These are phyloP conservation scores for Propithecus perrieri DNA, from an alignment of 2,797 vertebrate species.

Conservation along the genomic window DNA sequence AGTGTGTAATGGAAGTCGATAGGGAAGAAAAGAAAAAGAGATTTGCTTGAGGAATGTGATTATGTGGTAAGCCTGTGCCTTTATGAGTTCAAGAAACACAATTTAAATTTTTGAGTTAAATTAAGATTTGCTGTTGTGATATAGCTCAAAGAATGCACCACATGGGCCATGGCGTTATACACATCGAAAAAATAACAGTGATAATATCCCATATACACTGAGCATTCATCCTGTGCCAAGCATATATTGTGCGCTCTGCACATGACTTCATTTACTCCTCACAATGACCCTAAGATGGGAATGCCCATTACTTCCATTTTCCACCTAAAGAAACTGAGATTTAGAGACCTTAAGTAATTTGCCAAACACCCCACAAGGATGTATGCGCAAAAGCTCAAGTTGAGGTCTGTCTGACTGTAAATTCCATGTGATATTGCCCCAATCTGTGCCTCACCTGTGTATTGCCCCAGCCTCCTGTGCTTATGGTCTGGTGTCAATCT, in stretches of 20 bases:
- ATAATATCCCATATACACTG: neutral
- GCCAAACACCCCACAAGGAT: neutral
- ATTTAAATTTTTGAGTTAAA: conserved; percentile 18
- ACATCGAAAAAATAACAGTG: neutral
- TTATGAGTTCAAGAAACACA: conserved; percentile 11
- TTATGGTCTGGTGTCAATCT: neutral
- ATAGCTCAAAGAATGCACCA: neutral
- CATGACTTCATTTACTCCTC: neutral
- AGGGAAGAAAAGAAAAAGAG: neutral
- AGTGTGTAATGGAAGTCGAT: neutral
- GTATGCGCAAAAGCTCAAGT: neutral
- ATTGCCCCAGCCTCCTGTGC: no score
- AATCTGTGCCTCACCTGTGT: neutral
- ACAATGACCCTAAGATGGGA: neutral
- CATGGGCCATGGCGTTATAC: neutral
- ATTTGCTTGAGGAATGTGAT: neutral
- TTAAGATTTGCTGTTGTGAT: neutral
- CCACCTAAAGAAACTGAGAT: neutral
- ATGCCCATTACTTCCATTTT: neutral
- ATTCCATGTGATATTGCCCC: neutral
- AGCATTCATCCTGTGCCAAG: neutral
- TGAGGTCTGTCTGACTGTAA: neutral
- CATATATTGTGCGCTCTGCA: neutral
- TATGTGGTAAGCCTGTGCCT: neutral
- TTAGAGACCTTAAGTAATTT: neutral